Percentiles rank a stretch among this genome's conserved stretches.
Evolutionary conservation across 2,888 invertebrate genomes (phyloP).

Genomic region (Ophion slaviceki): DNA sequence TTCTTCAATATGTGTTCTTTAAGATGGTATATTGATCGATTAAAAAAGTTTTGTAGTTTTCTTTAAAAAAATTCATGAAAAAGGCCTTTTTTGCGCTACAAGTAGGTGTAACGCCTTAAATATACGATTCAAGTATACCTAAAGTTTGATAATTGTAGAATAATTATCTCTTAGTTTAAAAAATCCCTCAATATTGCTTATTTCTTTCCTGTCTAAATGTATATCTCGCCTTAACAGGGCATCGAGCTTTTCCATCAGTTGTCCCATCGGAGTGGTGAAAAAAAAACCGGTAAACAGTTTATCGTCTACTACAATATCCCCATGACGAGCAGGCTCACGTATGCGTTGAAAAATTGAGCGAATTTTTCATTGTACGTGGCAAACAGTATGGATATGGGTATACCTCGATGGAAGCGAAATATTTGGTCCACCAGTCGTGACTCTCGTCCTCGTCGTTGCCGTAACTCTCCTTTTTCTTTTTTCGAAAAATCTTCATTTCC

Average conservation of each 20-base stretch:
- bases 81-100: no score
- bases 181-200: no score
- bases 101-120: no score
- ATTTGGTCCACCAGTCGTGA: conserved; percentile 86
- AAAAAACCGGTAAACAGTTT: conserved; percentile 23
- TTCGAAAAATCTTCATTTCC: conserved; percentile 46
- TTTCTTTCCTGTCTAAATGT: no score
- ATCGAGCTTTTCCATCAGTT: conserved; percentile 24
- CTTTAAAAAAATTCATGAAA: no score
- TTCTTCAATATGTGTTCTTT: no score
- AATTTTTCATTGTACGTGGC: background rate
- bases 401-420: conserved; percentile 84
- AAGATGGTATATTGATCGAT: no score
- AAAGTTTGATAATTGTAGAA: no score
- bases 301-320: conserved; percentile 18
- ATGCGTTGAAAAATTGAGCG: conserved; percentile 11
- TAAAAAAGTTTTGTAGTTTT: no score
- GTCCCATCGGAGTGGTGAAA: conserved; percentile 4
- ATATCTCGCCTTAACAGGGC: no score
- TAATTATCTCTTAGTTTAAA: no score
- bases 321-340: background rate
- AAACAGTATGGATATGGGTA: background rate
- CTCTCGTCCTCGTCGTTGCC: conserved; percentile 79
- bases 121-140: no score
- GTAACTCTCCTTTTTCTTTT: conserved; percentile 54